Conservation (phyloP, 1,140 invertebrate genomes). For the Aphelinus certus region DNA sequence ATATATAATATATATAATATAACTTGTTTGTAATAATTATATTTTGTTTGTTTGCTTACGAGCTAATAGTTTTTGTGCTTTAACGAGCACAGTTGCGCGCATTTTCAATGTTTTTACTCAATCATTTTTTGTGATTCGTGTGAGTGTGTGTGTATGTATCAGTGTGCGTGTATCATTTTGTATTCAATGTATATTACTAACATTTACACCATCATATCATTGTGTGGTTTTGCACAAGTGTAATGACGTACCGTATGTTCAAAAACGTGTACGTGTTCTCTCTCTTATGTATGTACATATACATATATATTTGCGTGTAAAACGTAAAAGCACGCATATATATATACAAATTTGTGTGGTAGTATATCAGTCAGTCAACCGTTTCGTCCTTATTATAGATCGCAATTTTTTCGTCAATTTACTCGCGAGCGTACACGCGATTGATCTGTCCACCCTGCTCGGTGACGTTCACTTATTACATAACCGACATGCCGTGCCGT, state of each 20-base stretch:
- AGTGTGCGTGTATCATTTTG: conserved; percentile 16
- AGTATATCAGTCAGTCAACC: conserved; percentile 36
- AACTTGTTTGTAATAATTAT: conserved; percentile 67
- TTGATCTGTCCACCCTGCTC: conserved; percentile 15
- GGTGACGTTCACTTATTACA: conserved; percentile 16
- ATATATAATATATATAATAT: conserved; percentile 68
- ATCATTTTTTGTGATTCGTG: conserved; percentile 44
- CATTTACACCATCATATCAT: conserved; percentile 21
- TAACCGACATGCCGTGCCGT: conserved; percentile 1
- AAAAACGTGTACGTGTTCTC: conserved; percentile 31
- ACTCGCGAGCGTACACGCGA: conserved; percentile 12
- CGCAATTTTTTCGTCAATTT: conserved; percentile 6
- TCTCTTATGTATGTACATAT: conserved; percentile 29
- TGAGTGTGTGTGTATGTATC: conserved; percentile 44
- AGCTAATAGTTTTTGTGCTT: conserved; percentile 66
- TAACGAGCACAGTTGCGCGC: conserved; percentile 64
- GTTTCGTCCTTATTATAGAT: conserved; percentile 34
- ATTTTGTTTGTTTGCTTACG: conserved; percentile 66
- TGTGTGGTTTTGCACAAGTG: conserved; percentile 23
- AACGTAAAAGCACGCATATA: conserved; percentile 39
- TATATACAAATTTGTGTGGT: conserved; percentile 29
- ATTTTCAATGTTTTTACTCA: conserved; percentile 51
- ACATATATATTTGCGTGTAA: conserved; percentile 20
- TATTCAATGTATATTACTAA: conserved; percentile 36
- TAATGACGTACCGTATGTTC: conserved; percentile 28